phyloP scores from a whole-genome alignment of 2,113 vertebrate genomes.

The Actenoides hombroni region DNA sequence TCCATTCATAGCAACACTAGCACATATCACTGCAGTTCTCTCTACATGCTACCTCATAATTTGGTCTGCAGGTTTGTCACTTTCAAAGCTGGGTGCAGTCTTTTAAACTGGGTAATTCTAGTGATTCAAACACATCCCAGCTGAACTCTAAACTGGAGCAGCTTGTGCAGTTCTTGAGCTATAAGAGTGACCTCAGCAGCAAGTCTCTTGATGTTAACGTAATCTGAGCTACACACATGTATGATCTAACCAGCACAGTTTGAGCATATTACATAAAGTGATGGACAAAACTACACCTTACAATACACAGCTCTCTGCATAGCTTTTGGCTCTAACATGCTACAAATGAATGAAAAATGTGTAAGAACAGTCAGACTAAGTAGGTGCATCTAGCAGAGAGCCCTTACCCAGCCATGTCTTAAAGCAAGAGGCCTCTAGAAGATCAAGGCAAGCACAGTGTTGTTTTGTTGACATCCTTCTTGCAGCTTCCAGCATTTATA shows the following conservation, averaged over 20 bases:
- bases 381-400: background rate
- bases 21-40: background rate
- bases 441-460: background rate
- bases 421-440: background rate
- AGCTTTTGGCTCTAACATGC: background rate
- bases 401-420: background rate
- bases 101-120: background rate
- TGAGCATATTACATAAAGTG: background rate
- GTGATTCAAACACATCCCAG: background rate
- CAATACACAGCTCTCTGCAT: background rate
- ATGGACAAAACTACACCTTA: background rate
- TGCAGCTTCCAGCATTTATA: background rate
- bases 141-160: background rate
- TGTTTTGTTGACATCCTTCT: background rate
- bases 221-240: background rate
- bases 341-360: background rate
- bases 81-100: background rate
- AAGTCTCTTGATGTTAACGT: background rate
- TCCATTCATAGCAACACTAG: background rate
- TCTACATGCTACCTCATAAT: background rate
- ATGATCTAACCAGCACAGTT: background rate
- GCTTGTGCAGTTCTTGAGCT: background rate
- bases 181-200: background rate
- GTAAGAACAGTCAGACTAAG: background rate
- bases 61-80: background rate